These are phyloP conservation scores for Cerceris ruficornis DNA, from an alignment of 2,888 invertebrate species.

Conservation along the genomic window DNA sequence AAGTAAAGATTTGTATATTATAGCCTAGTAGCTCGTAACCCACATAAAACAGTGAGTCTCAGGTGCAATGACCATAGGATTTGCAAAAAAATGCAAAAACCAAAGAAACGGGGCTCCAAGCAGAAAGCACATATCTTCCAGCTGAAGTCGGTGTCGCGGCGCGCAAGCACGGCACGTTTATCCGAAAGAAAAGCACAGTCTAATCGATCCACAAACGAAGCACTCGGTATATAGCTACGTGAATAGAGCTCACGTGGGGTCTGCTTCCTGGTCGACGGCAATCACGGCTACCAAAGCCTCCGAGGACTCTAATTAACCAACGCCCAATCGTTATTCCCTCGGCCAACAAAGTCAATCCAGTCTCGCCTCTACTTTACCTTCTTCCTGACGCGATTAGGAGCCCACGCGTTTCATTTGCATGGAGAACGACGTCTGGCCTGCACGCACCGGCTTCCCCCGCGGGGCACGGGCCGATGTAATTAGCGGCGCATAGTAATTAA, in stretches of 20 bases:
- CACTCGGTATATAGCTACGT: slow-evolving; percentile 1
- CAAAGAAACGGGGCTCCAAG: no score
- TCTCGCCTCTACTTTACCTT: slow-evolving; percentile 25
- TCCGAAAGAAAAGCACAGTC: slow-evolving; percentile 8
- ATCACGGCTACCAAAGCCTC: slow-evolving; percentile 51
- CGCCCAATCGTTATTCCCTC: slow-evolving; percentile 60
- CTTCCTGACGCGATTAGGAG: slow-evolving; percentile 48
- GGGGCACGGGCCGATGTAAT: slow-evolving; percentile 61
- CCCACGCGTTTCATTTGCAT: slow-evolving; percentile 68
- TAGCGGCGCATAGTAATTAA: slow-evolving; percentile 68
- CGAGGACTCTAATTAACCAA: slow-evolving; percentile 61
- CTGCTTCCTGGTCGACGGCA: slow-evolving; percentile 54
- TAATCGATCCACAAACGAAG: slow-evolving; percentile 3
- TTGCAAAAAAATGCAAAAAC: no score
- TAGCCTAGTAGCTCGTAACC: no score
- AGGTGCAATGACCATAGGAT: no score
- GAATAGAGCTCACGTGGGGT: slow-evolving; percentile 46
- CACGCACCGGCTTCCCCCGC: slow-evolving; percentile 57
- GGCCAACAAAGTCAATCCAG: slow-evolving; percentile 49
- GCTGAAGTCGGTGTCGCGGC: no score
- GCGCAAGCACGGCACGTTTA: not conserved
- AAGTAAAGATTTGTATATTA: no score
- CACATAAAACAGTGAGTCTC: no score
- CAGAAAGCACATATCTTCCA: no score
- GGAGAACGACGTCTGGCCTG: slow-evolving; percentile 34